These are phyloP conservation scores for Meiosimyza platycephala DNA, from an alignment of 2,888 invertebrate species.

Conservation along the genomic window DNA sequence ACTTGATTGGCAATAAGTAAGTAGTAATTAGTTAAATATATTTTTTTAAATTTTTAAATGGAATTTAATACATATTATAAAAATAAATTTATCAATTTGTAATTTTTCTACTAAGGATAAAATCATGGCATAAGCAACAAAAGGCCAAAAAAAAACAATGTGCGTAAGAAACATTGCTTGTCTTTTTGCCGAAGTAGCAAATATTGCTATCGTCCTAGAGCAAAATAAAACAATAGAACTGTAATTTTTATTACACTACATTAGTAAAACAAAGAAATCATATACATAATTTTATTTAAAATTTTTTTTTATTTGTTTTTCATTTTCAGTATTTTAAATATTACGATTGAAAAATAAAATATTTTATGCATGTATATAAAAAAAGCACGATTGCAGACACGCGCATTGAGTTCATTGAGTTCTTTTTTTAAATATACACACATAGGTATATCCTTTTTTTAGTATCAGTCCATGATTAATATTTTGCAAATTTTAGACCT, in stretches of 20 bases:
- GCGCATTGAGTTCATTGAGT: not conserved
- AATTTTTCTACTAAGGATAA: too few species aligned
- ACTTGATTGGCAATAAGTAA: not conserved
- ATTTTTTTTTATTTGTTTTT: too few species aligned
- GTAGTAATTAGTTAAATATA: not conserved
- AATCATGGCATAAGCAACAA: too few species aligned
- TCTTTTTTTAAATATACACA: not conserved
- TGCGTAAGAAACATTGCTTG: too few species aligned
- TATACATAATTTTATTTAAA: too few species aligned
- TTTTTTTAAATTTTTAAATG: constrained; percentile 8
- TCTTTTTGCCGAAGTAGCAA: too few species aligned
- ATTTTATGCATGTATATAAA: constrained; percentile 2
- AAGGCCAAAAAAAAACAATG: too few species aligned
- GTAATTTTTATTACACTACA: too few species aligned
- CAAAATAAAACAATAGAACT: too few species aligned
- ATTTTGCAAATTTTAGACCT: constrained; percentile 59
- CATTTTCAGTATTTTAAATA: constrained; percentile 19
- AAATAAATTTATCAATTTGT: not conserved
- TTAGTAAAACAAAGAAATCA: too few species aligned
- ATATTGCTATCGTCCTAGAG: too few species aligned
- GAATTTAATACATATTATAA: not conserved
- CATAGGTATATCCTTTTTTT: not conserved
- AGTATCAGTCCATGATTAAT: constrained; percentile 1
- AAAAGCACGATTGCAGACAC: constrained; percentile 7
- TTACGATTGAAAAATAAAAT: constrained; percentile 33